Conservation (phyloP, 2,797 vertebrate genomes). For the Onychomys arenicola region DNA sequence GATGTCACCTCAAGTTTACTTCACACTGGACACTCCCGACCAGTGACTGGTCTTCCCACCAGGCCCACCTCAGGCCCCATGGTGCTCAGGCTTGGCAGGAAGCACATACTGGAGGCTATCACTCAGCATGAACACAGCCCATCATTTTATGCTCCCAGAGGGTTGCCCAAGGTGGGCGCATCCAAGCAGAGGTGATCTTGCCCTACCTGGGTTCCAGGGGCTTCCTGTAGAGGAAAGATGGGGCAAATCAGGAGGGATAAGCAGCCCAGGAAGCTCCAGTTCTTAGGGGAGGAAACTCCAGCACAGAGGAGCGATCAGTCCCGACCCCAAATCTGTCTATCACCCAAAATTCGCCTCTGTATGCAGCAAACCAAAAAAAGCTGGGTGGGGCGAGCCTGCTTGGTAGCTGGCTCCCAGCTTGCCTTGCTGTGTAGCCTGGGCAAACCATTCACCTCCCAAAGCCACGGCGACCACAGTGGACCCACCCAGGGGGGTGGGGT, state of each 20-base stretch:
- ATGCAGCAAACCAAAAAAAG: neutral
- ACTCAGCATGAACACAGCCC: neutral
- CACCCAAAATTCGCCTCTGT: neutral
- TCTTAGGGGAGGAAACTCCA: neutral
- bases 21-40: neutral
- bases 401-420: too few species aligned
- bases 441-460: neutral
- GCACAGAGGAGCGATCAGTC: neutral
- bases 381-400: neutral
- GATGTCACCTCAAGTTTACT: neutral
- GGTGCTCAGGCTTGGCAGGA: rapidly evolving
- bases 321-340: neutral
- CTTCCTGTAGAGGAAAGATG: neutral
- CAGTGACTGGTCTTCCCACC: neutral
- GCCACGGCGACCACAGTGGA: neutral
- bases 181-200: neutral
- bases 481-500: neutral
- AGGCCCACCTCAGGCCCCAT: neutral
- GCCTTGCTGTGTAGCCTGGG: neutral
- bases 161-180: neutral
- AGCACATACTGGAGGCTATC: neutral
- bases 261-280: neutral
- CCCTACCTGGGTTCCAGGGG: neutral
- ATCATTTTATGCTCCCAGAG: neutral
- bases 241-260: neutral